These are phyloP conservation scores for Cinclus cinclus DNA, from an alignment of 2,113 vertebrate species.

Conservation along the genomic window DNA sequence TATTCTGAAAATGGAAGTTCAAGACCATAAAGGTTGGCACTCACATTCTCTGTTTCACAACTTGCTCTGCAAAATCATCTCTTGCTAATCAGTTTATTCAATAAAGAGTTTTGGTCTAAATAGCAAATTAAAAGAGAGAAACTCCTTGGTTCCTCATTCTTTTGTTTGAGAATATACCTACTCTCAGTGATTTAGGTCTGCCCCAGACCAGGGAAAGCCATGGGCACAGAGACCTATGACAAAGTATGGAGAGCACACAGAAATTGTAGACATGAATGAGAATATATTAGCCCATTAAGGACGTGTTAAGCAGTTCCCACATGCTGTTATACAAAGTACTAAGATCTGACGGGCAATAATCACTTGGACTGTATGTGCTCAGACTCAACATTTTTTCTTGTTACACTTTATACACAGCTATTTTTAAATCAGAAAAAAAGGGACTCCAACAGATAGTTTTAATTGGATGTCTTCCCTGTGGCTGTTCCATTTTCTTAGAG, in stretches of 20 bases:
- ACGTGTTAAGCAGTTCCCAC: conserved; percentile 1
- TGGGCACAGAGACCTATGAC: not conserved
- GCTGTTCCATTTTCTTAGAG: not conserved
- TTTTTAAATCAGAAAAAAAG: conserved; percentile 2
- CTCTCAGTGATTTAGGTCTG: not conserved
- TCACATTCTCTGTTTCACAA: not conserved
- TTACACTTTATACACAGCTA: not conserved
- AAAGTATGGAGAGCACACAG: not conserved
- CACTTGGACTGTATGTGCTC: not conserved
- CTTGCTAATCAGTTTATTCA: not conserved
- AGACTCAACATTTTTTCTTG: not conserved
- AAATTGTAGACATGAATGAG: not conserved
- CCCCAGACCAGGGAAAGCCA: not conserved
- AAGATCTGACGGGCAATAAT: not conserved
- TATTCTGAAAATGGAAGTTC: not conserved
- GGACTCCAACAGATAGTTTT: not conserved
- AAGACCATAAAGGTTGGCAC: not conserved
- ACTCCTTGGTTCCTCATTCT: not conserved
- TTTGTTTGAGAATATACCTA: not conserved
- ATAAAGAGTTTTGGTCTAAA: not conserved
- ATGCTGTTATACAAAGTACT: not conserved
- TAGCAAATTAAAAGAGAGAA: not conserved
- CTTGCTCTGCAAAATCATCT: not conserved
- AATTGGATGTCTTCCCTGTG: not conserved
- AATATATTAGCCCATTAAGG: not conserved